Conservation (phyloP, 2,113 vertebrate species). For the Scomber japonicus region DNA sequence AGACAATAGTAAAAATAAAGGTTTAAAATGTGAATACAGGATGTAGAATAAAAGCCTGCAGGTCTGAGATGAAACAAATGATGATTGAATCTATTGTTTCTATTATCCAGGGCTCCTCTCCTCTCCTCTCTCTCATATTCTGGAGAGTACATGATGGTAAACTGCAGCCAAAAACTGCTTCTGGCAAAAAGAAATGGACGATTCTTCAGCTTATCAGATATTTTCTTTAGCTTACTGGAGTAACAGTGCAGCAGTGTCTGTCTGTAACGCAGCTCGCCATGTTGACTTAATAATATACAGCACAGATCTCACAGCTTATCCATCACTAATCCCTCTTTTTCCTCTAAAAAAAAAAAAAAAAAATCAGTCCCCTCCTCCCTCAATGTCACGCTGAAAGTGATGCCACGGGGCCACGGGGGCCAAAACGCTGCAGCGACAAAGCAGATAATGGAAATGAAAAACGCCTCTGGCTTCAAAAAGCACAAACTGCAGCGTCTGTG, state of each 20-base stretch:
- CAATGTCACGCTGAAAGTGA: background rate
- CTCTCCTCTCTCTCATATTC: too few relatives aligned
- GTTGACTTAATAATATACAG: constrained; percentile 1
- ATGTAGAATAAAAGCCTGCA: too few relatives aligned
- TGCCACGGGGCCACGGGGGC: background rate
- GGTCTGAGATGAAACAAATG: too few relatives aligned
- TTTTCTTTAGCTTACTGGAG: too few relatives aligned
- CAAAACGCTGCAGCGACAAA: background rate
- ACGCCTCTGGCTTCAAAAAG: background rate
- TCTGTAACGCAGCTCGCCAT: constrained; percentile 2
- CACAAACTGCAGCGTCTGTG: background rate
- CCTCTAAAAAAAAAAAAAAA: background rate
- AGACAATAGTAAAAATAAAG: too few relatives aligned
- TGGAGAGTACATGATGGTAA: too few relatives aligned
- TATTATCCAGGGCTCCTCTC: too few relatives aligned
- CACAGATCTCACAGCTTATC: constrained; percentile 51
- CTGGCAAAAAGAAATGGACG: too few relatives aligned
- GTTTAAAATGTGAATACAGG: too few relatives aligned
- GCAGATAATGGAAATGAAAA: background rate
- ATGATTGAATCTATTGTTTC: too few relatives aligned
- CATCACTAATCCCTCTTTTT: constrained; percentile 31
- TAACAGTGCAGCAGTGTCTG: background rate
- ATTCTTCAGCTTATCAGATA: too few relatives aligned
- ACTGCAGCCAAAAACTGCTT: too few relatives aligned
- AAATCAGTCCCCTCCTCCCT: constrained; percentile 19